Base-by-base conservation (phyloP, 2,113 vertebrate species). In the Salminus brasiliensis region DNA sequence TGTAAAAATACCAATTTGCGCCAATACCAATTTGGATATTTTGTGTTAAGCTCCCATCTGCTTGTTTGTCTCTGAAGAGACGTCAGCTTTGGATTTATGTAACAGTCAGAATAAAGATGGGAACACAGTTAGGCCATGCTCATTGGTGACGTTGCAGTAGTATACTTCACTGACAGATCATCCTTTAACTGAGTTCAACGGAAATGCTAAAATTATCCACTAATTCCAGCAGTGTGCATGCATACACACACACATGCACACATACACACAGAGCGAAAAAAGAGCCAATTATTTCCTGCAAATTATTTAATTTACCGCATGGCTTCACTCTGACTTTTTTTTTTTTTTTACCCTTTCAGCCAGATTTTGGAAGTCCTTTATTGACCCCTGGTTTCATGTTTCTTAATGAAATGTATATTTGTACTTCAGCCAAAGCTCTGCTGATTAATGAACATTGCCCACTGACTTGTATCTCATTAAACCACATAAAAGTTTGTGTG, bases 251-350 rank as follows among this genome's bases (percentile, higher is more conserved):
- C 21, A 59, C 3, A 59, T 29, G 70, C 63, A 76, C 41, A 63
- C 66, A 74, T 1, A 47, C 62, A 83, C 36, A 41, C 10, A 30
- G 9, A 25, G 2, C 25, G 29, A 45, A 55, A 66, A 81, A 55
- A 73, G 12, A 72, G 30, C 16, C 84, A 77, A 78, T 83, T 85
- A 83, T 85, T 75, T 85, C 49, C 32, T 81, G 65, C 27, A 74
- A 78, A 74, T 82, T 52, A 71, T 86, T 80, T 80, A 74, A 84
- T 84, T 84, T 86, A 76, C 68, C 57, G 52, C 76, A 84, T 80
- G 79, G 66, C 73, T 86, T 72, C 57, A 57, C 73, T 41, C 23
- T 52, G 60, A 10, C 36, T 36, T 78, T 72, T 73, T 34, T 30
- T 72, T 73, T 34, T 30, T 47, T 34, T 30, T 47, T 29, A 55